Evolutionary conservation across 2,888 invertebrate species (phyloP).

Genomic region (Xylophagus ater): DNA sequence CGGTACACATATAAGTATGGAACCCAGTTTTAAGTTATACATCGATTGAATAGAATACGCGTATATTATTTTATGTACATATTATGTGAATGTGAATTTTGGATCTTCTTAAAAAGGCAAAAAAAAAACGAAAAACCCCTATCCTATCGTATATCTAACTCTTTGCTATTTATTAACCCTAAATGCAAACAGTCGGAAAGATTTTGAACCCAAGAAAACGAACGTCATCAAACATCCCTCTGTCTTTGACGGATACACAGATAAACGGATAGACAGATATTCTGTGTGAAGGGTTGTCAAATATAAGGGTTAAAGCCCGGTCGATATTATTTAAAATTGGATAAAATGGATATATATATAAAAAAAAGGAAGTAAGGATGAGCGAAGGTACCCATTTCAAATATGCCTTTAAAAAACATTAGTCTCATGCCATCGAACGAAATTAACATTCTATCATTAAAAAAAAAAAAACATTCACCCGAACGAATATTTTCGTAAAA

Average conservation of each 20-base stretch:
- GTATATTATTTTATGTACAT: no score
- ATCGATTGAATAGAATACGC: no score
- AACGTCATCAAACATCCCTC: conserved; percentile 18
- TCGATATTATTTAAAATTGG: conserved; percentile 19
- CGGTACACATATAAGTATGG: no score
- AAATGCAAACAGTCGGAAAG: conserved; percentile 18
- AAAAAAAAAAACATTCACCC: conserved; percentile 17
- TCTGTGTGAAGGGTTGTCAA: conserved; percentile 18
- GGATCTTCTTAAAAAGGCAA: no score
- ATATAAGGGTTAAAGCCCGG: conserved; percentile 17
- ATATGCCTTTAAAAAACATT: conserved; percentile 16
- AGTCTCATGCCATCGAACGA: conserved; percentile 18
- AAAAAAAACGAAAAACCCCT: not conserved
- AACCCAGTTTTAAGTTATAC: no score
- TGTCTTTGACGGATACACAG: conserved; percentile 14
- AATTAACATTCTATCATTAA: conserved; percentile 20
- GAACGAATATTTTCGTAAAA: conserved; percentile 10
- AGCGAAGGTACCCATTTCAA: conserved; percentile 16
- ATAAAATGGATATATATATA: conserved; percentile 19
- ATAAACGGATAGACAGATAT: conserved; percentile 17
- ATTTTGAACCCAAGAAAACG: conserved; percentile 17
- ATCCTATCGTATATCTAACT: conserved; percentile 5
- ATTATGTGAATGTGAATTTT: not conserved
- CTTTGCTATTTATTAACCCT: conserved; percentile 19
- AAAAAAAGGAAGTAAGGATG: conserved; percentile 17